These are phyloP conservation scores for Dexiosoma caninum DNA, from an alignment of 2,888 invertebrate genomes.

Conservation along the genomic window DNA sequence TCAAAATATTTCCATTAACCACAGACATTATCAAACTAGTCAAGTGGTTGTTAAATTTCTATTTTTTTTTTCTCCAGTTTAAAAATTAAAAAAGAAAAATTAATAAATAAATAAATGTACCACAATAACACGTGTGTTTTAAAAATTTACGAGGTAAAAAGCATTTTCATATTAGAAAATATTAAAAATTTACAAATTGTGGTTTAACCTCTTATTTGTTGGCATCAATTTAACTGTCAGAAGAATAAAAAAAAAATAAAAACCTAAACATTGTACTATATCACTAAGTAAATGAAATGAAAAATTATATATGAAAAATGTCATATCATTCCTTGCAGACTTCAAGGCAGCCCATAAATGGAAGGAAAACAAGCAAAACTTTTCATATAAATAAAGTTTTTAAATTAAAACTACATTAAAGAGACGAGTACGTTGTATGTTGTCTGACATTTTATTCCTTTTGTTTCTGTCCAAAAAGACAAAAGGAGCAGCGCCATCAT, in stretches of 20 bases:
- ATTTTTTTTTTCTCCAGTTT: no score
- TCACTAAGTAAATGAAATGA: constrained; percentile 1
- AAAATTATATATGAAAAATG: constrained; percentile 3
- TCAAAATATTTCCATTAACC: constrained; percentile 52
- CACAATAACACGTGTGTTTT: constrained; percentile 53
- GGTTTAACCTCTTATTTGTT: constrained; percentile 20
- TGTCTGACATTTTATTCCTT: not conserved
- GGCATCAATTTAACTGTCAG: not conserved
- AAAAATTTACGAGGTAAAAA: constrained; percentile 53
- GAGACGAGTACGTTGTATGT: not conserved
- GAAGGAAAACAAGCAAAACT: constrained; percentile 27
- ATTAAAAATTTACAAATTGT: constrained; percentile 48
- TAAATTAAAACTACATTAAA: constrained; percentile 42
- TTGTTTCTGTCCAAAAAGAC: not conserved
- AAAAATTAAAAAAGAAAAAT: no score
- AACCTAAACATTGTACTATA: not conserved
- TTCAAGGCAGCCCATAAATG: not conserved
- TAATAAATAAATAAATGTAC: constrained; percentile 26
- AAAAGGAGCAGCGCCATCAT: not conserved
- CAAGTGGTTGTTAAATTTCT: constrained; percentile 51
- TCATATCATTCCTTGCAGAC: not conserved
- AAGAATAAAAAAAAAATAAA: not conserved
- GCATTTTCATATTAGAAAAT: constrained; percentile 41
- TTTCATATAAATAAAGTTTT: constrained; percentile 51
- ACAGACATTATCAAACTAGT: constrained; percentile 53